Percentiles rank a stretch among this genome's conserved stretches.
Conservation (phyloP, 2,888 invertebrate genomes). For the Ceriagrion tenellum region DNA sequence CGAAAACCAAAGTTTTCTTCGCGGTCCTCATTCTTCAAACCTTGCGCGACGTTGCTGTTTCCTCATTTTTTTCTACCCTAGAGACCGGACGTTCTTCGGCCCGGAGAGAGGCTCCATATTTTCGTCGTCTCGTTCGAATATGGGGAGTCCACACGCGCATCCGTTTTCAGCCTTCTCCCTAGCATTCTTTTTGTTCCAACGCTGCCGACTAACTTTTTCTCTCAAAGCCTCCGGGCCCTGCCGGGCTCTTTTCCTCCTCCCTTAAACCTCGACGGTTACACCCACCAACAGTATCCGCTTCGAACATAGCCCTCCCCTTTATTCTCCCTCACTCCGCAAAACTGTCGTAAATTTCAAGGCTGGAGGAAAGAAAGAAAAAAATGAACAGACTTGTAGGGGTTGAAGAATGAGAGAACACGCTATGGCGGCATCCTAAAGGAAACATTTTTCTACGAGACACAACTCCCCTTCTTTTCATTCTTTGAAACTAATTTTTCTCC, state of each 20-base stretch:
- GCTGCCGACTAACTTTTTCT: background rate
- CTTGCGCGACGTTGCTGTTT: background rate
- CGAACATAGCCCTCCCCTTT: background rate
- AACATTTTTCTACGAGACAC: background rate
- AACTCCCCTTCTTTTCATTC: background rate
- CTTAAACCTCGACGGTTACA: background rate
- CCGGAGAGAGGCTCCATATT: background rate
- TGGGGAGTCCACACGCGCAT: background rate
- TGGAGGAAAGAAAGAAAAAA: background rate
- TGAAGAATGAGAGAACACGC: background rate
- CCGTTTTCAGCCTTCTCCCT: background rate
- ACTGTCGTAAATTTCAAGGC: conserved; percentile 26
- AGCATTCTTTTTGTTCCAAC: background rate
- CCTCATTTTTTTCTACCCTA: background rate
- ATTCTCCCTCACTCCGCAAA: background rate
- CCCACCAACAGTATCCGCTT: background rate
- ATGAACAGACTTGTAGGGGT: background rate
- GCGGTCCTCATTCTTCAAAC: background rate
- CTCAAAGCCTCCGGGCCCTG: background rate
- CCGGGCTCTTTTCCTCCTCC: background rate
- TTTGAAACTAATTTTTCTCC: background rate
- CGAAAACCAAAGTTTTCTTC: background rate
- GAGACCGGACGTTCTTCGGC: background rate
- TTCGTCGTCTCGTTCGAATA: background rate
- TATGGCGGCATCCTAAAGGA: background rate